phyloP scores from a whole-genome alignment of 2,797 vertebrate species.

The Amphiprion clarkii region DNA sequence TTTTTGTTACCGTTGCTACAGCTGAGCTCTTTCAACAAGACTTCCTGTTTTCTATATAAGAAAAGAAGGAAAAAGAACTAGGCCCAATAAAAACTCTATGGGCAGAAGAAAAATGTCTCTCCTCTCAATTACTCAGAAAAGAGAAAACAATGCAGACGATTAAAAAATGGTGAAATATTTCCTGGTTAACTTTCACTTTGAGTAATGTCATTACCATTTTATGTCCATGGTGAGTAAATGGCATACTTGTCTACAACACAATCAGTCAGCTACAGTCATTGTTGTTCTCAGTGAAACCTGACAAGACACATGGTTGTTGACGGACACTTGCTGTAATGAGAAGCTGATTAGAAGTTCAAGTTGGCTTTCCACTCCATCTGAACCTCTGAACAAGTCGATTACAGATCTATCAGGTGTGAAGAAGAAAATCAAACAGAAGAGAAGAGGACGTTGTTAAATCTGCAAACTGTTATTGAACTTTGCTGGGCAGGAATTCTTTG shows the following conservation, averaged over 20 bases:
- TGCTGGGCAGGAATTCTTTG: neutral
- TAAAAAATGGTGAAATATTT: constrained; percentile 36
- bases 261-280: constrained; percentile 2
- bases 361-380: neutral
- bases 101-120: constrained; percentile 2
- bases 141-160: constrained; percentile 31
- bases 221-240: constrained; percentile 12
- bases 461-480: constrained; percentile 22
- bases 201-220: constrained; percentile 20
- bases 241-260: constrained; percentile 23
- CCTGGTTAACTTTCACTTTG: constrained; percentile 30
- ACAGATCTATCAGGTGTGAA: constrained; percentile 4
- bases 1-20: neutral
- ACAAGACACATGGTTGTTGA: constrained; percentile 15
- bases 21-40: constrained; percentile 23
- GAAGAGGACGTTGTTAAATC: constrained; percentile 17
- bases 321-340: constrained; percentile 10
- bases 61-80: constrained; percentile 13
- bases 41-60: constrained; percentile 34
- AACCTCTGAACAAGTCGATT: constrained; percentile 19
- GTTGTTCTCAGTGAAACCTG: constrained; percentile 9
- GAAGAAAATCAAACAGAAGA: constrained; percentile 19
- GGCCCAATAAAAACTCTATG: constrained; percentile 1
- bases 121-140: constrained; percentile 3
- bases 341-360: constrained; percentile 17